Percentiles rank a stretch among this genome's conserved stretches.
Conservation (phyloP, 2,888 invertebrate species). For the Blomia tropicalis region DNA sequence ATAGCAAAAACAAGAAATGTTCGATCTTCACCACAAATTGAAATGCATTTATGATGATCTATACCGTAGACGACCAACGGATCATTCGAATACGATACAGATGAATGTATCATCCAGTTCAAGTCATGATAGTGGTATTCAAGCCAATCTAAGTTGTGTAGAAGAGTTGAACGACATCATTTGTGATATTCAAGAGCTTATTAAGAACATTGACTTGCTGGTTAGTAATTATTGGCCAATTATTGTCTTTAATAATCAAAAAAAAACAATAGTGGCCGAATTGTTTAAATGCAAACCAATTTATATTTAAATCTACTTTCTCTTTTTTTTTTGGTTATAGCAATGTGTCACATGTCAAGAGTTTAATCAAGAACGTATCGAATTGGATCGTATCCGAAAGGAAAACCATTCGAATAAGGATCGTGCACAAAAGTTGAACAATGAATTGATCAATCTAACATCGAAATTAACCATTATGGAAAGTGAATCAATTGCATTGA, state of each 20-base stretch:
- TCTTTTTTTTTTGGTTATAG: conserved; percentile 23
- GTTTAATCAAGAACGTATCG: conserved; percentile 28
- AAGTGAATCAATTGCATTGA: conserved; percentile 59
- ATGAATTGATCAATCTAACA: conserved; percentile 58
- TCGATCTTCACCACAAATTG: conserved; percentile 38
- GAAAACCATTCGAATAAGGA: conserved; percentile 59
- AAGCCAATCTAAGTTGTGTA: conserved; percentile 32
- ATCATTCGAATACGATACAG: background rate
- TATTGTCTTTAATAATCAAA: background rate
- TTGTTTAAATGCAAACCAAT: too few relatives aligned
- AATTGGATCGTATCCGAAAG: conserved; percentile 51
- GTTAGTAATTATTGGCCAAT: conserved; percentile 4
- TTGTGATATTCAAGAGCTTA: conserved; percentile 28
- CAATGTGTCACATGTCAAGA: conserved; percentile 30
- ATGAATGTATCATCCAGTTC: conserved; percentile 24
- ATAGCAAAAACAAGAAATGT: conserved; percentile 39
- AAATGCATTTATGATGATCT: conserved; percentile 37
- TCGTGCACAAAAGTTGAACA: conserved; percentile 61
- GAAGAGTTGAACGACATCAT: conserved; percentile 30
- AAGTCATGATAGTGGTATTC: conserved; percentile 30
- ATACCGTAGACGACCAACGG: background rate
- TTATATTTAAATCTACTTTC: background rate
- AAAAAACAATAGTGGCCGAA: too few relatives aligned
- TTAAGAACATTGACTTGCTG: conserved; percentile 12
- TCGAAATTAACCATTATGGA: conserved; percentile 53